Base-by-base conservation (phyloP, 2,113 vertebrate genomes). In the Oostethus manadensis region DNA sequence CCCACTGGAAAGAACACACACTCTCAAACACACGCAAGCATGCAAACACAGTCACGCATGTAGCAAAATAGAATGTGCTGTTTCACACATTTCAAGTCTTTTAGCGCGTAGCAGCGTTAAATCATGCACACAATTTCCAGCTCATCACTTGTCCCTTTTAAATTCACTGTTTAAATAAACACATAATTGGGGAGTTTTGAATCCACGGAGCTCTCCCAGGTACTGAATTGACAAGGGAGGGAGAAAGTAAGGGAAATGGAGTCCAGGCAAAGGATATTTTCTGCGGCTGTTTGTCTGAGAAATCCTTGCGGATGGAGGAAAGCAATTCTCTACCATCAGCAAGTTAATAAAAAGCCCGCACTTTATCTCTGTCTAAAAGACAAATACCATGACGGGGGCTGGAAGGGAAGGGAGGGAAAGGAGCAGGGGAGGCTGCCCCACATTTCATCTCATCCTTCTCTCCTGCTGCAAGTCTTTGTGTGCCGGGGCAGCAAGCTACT, bases 351-450 rank as follows among this genome's bases (percentile, higher is more conserved):
- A 88, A 80, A 69, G 62, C 60, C 78, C 78, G 77, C 75, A 72
- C 67, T 89, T 89, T 86, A 88, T 90, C 87, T 90, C 77, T 88
- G 86, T 88, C 87, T 60, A 61, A 78, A 89, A 87, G 88, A 89
- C 86, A 84, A 88, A 87, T 87, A 80, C 77, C 74, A 78, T 73
- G 77, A 80, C 74, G 68, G 51, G 66, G 73, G 78, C 68, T 67
- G 61, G 75, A 71, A 67, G 50, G 64, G 35, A 63, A 14, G 11
- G 29, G 29, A 33, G 29, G 68, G 46, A 66, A 60, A 73, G 63
- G 70, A 78, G 71, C 56, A 35, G 46, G 67, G 45, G 43, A 64
- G 67, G 61, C 64, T 78, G 62, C 71, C 62, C 69, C 76, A 78
- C 78, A 82, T 74, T 78, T 81, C 73, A 65, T 26, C 55, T 49